Evolutionary conservation across 2,888 invertebrate species (phyloP).

Genomic region (Pandemis heparana): DNA sequence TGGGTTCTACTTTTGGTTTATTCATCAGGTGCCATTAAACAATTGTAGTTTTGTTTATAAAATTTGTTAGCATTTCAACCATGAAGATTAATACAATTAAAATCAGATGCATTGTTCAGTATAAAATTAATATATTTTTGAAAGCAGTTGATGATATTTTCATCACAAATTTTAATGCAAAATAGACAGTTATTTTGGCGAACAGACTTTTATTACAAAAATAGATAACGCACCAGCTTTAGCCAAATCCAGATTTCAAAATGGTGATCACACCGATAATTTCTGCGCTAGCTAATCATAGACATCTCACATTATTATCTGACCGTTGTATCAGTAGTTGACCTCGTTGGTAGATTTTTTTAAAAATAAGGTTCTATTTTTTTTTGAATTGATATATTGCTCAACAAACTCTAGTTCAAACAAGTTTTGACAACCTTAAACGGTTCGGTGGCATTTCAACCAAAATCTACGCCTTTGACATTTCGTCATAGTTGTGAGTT

Average conservation of each 20-base stretch:
- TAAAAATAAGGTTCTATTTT: slow-evolving; percentile 21
- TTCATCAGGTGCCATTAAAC: slow-evolving; percentile 9
- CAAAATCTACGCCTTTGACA: slow-evolving; percentile 41
- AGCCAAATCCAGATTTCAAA: neutral
- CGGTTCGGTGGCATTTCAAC: slow-evolving; percentile 44
- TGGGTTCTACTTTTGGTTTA: slow-evolving; percentile 18
- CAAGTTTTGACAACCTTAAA: slow-evolving; percentile 42
- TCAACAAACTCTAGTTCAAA: slow-evolving; percentile 36
- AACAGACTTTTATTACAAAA: too few relatives aligned
- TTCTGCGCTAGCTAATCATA: neutral
- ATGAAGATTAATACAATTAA: neutral
- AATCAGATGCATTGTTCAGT: too few relatives aligned
- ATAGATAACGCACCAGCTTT: neutral
- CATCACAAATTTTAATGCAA: too few relatives aligned
- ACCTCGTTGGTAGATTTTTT: slow-evolving; percentile 2
- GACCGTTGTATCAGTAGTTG: neutral
- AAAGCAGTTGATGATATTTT: too few relatives aligned
- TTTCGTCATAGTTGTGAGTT: slow-evolving; percentile 45
- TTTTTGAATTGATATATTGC: slow-evolving; percentile 38
- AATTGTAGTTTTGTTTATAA: neutral
- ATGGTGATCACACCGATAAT: neutral
- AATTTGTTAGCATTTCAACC: neutral
- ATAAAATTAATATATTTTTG: too few relatives aligned
- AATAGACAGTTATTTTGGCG: too few relatives aligned
- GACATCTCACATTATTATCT: neutral